phyloP scores from a whole-genome alignment of 1,140 invertebrate species.

The Procambarus virginalis region DNA sequence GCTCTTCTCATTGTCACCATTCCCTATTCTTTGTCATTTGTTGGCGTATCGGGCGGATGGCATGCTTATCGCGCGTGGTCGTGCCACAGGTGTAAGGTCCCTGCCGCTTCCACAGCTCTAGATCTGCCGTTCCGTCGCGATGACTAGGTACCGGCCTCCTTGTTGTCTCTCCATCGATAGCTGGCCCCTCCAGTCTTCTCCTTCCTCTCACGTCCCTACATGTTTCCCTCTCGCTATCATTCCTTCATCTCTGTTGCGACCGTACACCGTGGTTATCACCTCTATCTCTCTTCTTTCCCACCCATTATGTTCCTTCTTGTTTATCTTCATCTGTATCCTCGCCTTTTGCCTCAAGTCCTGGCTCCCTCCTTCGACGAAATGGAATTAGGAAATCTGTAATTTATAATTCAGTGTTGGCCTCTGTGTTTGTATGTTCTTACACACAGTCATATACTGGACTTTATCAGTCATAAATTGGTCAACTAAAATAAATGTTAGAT shows the following conservation, averaged over 20 bases:
- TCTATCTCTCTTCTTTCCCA: constrained; percentile 1
- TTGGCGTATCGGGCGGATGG: too few species aligned
- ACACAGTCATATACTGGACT: too few species aligned
- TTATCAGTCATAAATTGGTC: too few species aligned
- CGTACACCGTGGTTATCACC: not conserved
- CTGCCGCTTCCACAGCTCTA: not conserved
- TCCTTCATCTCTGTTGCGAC: not conserved
- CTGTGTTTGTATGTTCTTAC: too few species aligned
- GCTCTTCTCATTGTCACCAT: too few species aligned
- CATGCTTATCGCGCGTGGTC: too few species aligned
- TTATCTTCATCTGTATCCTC: not conserved
- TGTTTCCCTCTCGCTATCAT: not conserved
- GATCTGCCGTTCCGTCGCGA: not conserved
- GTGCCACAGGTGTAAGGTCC: too few species aligned
- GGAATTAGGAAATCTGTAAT: too few species aligned
- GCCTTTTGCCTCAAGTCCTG: not conserved
- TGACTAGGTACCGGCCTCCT: not conserved
- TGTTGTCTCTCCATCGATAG: not conserved
- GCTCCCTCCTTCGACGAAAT: too few species aligned
- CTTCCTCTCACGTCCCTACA: not conserved
- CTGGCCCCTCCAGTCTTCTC: not conserved
- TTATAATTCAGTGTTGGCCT: too few species aligned
- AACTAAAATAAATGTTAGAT: too few species aligned
- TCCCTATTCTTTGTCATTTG: too few species aligned
- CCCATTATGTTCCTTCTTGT: not conserved